Base-by-base conservation (phyloP, 2,797 vertebrate genomes). In the Coccyzus lansbergi region DNA sequence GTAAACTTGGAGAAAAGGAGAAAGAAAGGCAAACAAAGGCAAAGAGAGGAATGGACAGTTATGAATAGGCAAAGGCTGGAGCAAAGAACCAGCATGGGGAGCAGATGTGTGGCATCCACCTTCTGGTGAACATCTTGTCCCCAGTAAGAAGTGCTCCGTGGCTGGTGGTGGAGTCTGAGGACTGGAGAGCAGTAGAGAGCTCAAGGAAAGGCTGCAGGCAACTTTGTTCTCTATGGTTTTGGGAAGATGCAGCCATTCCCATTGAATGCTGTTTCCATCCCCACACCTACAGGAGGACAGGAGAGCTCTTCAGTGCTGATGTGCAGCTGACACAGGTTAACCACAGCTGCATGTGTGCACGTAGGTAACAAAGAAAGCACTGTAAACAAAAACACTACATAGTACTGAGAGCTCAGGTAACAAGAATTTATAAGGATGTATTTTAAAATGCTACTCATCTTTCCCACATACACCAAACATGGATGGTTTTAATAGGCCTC, bases 91-190 rank as follows among this genome's bases (percentile, higher is more conserved):
- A 16, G 3, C 5, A 1, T 1, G 4, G 25, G 9, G 20, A 25
- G 9, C 17, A 52, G 28, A 17, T 17, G 9, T 14, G 9, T 46
- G 1, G 0, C 10, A 2, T 3, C 14, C 14, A 1, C 48, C 31
- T n/a, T 11, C 28, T 52, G 29, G 53, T 53, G 52, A 28, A 44
- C 12, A 4, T 14, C 28, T 34, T 29, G 15, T 56, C 65, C 25
- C 24, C 10, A 2, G 7, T 17, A 31, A 22, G 49, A 51, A 16
- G 8, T 21, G 4, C 17, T 36, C 40, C 8, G 36, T 16, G 67
- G 29, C 60, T 55, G 58, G 22, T 26, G 24, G 25, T 15, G n/a
- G 74, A 11, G 38, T 13, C 12, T 3, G 10, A 70, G 74, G 52
- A 5, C 34, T 21, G 36, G 31, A 31, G 36, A 68, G 79, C 68